A percentile compares a stretch with the other conserved stretches of the same genome.
These are phyloP conservation scores for Dendronephthya gigantea DNA, from an alignment of 64 coral and sea anemone genomes.

Conservation along the genomic window DNA sequence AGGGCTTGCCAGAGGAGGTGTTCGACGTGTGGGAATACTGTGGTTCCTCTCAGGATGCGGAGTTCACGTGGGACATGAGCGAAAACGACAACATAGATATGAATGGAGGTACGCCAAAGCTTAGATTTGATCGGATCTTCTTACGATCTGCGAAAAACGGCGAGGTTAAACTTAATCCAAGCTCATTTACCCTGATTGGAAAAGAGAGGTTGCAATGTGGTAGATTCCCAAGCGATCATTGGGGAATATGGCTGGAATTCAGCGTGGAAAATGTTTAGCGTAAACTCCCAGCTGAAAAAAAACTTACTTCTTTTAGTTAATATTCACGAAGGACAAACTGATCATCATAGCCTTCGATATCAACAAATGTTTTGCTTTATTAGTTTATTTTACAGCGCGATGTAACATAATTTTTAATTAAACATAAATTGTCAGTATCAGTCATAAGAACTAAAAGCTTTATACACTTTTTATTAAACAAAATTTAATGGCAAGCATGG, in stretches of 20 bases:
- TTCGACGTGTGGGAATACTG: conserved; percentile 69
- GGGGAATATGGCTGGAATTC: conserved; percentile 71
- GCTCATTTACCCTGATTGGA: conserved; percentile 57
- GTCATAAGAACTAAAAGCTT: too few relatives aligned
- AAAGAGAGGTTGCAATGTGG: conserved; percentile 44
- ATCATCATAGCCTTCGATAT: too few relatives aligned
- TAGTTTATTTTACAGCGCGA: too few relatives aligned
- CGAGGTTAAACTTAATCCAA: conserved; percentile 1
- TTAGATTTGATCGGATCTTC: conserved; percentile 83
- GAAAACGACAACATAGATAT: conserved; percentile 59
- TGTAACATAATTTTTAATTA: too few relatives aligned
- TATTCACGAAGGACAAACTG: too few relatives aligned
- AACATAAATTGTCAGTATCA: too few relatives aligned
- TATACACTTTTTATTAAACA: too few relatives aligned
- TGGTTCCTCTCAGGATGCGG: conserved; percentile 38
- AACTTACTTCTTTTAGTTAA: too few relatives aligned
- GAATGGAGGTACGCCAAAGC: conserved; percentile 22
- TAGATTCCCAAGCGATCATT: conserved; percentile 76
- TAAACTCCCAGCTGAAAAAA: too few relatives aligned
- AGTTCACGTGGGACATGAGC: conserved; percentile 67
- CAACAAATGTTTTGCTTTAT: too few relatives aligned
- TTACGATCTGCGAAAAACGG: conserved; percentile 26
- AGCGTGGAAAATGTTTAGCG: too few relatives aligned
- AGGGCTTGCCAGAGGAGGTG: conserved; percentile 39
- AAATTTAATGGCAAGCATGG: too few relatives aligned